Evolutionary conservation across 2,888 invertebrate genomes (phyloP).

Genomic region (Drosophila paramelanica): DNA sequence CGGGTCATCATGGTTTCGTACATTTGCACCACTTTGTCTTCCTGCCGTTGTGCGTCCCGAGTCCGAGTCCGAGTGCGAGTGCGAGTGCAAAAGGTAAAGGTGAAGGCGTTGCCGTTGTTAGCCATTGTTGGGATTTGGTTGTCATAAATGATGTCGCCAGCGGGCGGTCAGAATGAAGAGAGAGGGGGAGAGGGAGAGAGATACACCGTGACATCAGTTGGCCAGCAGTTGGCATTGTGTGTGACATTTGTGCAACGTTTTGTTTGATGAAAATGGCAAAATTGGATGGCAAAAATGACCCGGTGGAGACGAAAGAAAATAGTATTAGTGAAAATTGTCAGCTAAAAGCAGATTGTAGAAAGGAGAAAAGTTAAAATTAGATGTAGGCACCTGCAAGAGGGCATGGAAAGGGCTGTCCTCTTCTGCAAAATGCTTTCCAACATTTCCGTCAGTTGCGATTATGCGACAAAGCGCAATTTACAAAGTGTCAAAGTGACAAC

Average conservation of each 20-base stretch:
- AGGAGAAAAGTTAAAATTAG: conserved; percentile 71
- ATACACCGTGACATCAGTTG: conserved; percentile 62
- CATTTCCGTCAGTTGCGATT: conserved; percentile 75
- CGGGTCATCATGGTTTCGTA: conserved; percentile 98
- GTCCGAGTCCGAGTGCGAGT: not conserved
- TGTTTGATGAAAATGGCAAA: conserved; percentile 74
- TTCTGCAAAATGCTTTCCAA: conserved; percentile 70
- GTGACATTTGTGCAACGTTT: conserved; percentile 75
- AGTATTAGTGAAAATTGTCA: conserved; percentile 72
- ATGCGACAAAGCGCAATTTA: conserved; percentile 77
- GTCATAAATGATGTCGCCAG: conserved; percentile 72
- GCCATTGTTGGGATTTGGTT: conserved; percentile 71
- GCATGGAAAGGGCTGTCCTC: conserved; percentile 9
- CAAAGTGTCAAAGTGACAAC: conserved; percentile 82
- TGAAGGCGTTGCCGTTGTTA: conserved; percentile 48
- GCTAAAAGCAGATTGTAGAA: conserved; percentile 30
- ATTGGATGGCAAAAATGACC: conserved; percentile 38
- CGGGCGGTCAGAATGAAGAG: not conserved
- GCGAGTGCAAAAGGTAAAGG: conserved; percentile 37
- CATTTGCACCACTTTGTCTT: conserved; percentile 95
- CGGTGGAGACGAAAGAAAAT: conserved; percentile 50
- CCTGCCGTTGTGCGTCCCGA: conserved; percentile 85
- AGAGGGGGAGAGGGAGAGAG: not conserved
- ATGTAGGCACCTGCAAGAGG: conserved; percentile 35
- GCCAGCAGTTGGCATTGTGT: conserved; percentile 73